A percentile compares a stretch with the other conserved stretches of the same genome.
phyloP scores from a whole-genome alignment of 2,888 invertebrate genomes.

The Andrena marginata region DNA sequence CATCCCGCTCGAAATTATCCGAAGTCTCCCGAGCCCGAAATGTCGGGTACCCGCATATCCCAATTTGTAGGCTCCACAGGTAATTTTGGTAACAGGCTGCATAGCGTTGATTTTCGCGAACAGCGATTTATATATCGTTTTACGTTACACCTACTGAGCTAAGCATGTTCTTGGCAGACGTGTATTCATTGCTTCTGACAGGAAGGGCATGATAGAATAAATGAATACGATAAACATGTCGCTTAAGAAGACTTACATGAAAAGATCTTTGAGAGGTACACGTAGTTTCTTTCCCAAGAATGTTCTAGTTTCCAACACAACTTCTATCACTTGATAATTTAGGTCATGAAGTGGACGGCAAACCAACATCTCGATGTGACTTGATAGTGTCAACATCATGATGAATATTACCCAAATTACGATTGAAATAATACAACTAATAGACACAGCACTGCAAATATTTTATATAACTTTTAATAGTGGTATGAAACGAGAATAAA shows the following conservation, averaged over 20 bases:
- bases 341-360: constrained; percentile 91
- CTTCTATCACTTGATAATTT: constrained; percentile 88
- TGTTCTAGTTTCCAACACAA: constrained; percentile 87
- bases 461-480: background rate
- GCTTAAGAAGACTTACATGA: constrained; percentile 84
- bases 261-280: constrained; percentile 86
- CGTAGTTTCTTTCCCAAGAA: constrained; percentile 85
- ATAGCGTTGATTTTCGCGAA: too few species aligned
- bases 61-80: too few species aligned
- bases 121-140: too few species aligned
- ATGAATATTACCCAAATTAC: constrained; percentile 88
- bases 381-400: constrained; percentile 87
- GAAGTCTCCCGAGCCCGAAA: too few species aligned
- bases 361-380: constrained; percentile 89
- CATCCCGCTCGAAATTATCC: too few species aligned
- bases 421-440: constrained; percentile 87
- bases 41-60: too few species aligned
- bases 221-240: background rate
- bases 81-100: too few species aligned
- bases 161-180: background rate
- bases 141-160: background rate
- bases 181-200: background rate
- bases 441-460: constrained; percentile 82
- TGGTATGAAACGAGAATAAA: too few species aligned
- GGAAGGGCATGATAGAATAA: background rate